Evolutionary conservation across 2,113 vertebrate species (phyloP).

Genomic region (Zeus faber): DNA sequence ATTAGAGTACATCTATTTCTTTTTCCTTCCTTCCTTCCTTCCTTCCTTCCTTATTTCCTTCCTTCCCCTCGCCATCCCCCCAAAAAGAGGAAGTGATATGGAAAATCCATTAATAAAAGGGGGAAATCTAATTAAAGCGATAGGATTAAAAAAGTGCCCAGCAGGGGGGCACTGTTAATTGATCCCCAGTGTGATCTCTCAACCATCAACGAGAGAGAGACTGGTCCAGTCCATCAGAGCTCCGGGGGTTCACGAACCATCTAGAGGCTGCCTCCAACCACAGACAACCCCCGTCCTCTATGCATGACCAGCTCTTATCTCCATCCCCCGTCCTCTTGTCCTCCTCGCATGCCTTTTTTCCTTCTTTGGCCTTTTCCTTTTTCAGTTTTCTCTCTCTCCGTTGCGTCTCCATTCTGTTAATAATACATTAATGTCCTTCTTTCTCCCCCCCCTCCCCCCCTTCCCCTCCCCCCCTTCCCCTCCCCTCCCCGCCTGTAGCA

Average conservation of each 20-base stretch:
- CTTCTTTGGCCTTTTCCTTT: conserved; percentile 55
- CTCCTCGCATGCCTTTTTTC: conserved; percentile 58
- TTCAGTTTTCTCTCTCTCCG: conserved; percentile 35
- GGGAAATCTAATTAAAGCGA: conserved; percentile 40
- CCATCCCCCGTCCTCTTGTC: conserved; percentile 54
- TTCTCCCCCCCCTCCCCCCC: conserved; percentile 77
- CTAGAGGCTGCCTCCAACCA: neutral
- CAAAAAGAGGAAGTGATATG: conserved; percentile 32
- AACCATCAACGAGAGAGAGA: conserved; percentile 30
- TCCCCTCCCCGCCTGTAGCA: conserved; percentile 86
- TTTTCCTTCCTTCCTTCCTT: conserved; percentile 3
- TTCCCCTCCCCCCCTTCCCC: conserved; percentile 68
- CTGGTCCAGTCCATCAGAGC: conserved; percentile 8
- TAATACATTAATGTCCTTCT: conserved; percentile 94
- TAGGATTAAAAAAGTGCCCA: conserved; percentile 50
- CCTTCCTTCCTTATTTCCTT: conserved; percentile 10
- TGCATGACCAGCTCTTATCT: conserved; percentile 9
- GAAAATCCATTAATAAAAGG: conserved; percentile 33
- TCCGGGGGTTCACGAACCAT: no score
- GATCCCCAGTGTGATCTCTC: conserved; percentile 29
- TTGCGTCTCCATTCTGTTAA: conserved; percentile 83
- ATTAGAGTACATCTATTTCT: no score
- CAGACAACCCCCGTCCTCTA: neutral
- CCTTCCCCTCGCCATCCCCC: neutral
- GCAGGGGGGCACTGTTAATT: conserved; percentile 42